These are phyloP conservation scores for Taenaris catops DNA, from an alignment of 2,888 invertebrate species.

Conservation along the genomic window DNA sequence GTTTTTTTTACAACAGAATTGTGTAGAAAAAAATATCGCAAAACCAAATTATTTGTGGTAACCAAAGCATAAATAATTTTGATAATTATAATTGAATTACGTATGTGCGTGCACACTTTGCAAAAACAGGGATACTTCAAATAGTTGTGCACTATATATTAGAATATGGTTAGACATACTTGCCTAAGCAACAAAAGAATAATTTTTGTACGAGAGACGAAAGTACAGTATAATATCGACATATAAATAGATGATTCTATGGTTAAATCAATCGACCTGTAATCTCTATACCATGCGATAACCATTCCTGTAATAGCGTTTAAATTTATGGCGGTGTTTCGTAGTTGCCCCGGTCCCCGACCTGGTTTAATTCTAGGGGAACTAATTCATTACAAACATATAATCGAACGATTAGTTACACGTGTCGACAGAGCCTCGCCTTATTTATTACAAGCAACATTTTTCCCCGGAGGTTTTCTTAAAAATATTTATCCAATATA, in stretches of 20 bases:
- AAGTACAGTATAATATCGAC: background rate
- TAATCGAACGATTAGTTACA: constrained; percentile 69
- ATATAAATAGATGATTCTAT: constrained; percentile 7
- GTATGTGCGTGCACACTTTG: too few species aligned
- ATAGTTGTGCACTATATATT: too few species aligned
- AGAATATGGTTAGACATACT: too few species aligned
- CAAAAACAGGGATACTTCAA: too few species aligned
- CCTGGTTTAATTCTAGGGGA: constrained; percentile 22
- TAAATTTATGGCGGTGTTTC: constrained; percentile 19
- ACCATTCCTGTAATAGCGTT: constrained; percentile 15
- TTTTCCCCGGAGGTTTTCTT: constrained; percentile 62
- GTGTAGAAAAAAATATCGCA: too few species aligned
- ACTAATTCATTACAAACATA: constrained; percentile 35
- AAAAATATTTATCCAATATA: constrained; percentile 73
- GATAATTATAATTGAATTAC: too few species aligned
- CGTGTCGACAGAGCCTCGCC: constrained; percentile 59
- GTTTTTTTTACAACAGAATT: too few species aligned
- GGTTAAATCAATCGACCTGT: constrained; percentile 9
- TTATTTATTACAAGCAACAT: constrained; percentile 61
- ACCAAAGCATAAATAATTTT: too few species aligned
- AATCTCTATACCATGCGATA: constrained; percentile 9
- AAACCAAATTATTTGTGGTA: too few species aligned
- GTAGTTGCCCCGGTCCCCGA: constrained; percentile 13
- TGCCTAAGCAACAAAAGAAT: too few species aligned
- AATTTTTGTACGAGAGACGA: too few species aligned